Base-by-base conservation (phyloP, 2,888 invertebrate species). In the Aleiodes alternator region DNA sequence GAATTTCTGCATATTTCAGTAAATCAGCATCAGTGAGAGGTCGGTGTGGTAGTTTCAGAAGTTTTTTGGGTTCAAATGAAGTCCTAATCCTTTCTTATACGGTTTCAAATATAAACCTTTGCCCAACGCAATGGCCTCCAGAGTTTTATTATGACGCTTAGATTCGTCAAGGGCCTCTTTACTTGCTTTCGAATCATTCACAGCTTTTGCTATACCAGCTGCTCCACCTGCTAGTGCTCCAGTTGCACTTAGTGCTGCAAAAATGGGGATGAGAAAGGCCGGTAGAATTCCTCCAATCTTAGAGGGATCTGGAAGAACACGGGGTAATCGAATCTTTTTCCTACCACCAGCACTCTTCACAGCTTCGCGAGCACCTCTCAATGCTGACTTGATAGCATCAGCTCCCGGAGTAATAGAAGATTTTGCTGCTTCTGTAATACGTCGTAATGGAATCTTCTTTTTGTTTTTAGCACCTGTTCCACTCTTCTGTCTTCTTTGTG, bases 101-200 rank as follows among this genome's bases (percentile, higher is more conserved):
- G 81, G 81, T 74, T 80, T 76, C 53, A 83, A 64, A 76, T 80
- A 81, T 34, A 82, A 69, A 7, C 87, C 87, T 78, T 84, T 86
- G 6, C 88, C 87, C 34, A 87, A 73, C 29, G 84, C 86, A 69
- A 86, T 85, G 48, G 85, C 80, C 82, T 89, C 88, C 85, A 88
- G 87, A 16, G 78, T 79, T 78, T 80, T 73, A 79, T 89, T 88
- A 79, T 88, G 87, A 6, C 86, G 79, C 50, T 81, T 68, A 23
- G 76, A 79, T 80, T 88, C 87, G 12, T 80, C 78, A 9, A 59
- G 11, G 12, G 31, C 14, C 12, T 4, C 29, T 8, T 12, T 7
- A 59, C 0, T 11, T 9, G 53, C 53, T 5, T 14, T 53, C 8
- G 29, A 2, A 57, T 23, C 23, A 29, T 57, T 57, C 1, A 29